Conservation (phyloP, 2,888 invertebrate species). For the Pediacus dermestoides region DNA sequence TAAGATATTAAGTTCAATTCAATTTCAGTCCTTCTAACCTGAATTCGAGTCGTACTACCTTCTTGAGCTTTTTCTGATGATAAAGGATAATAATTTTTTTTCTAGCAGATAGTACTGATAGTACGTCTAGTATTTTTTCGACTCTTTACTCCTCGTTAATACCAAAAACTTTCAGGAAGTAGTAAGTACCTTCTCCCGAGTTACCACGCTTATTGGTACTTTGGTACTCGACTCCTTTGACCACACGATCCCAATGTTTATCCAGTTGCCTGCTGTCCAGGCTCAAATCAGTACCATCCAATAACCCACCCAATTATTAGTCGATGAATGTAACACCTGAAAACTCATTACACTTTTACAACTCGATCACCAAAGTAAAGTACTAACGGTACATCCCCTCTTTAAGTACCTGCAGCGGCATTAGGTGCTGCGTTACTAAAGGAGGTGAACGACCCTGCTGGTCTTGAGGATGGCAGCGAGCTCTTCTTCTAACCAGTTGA, state of each 20-base stretch:
- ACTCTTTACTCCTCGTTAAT: no score
- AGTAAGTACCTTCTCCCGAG: no score
- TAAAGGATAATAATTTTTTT: no score
- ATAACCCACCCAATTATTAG: not conserved
- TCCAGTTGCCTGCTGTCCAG: conserved; percentile 7
- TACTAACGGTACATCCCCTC: conserved; percentile 48
- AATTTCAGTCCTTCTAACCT: no score
- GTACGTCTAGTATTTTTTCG: no score
- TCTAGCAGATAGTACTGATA: no score
- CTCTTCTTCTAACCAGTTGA: conserved; percentile 43
- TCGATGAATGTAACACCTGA: conserved; percentile 27
- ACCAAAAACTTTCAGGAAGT: no score
- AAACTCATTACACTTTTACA: conserved; percentile 37
- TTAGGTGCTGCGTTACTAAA: conserved; percentile 36
- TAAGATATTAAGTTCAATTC: no score
- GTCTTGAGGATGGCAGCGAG: conserved; percentile 45
- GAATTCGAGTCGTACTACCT: no score
- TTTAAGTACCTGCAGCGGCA: conserved; percentile 42
- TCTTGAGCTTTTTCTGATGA: no score
- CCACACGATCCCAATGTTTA: not conserved
- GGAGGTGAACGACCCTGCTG: conserved; percentile 43
- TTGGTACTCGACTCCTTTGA: not conserved
- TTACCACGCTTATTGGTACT: no score
- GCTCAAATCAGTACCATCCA: not conserved
- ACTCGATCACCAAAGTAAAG: conserved; percentile 45